These are phyloP conservation scores for Avahi laniger DNA, from an alignment of 2,797 vertebrate genomes.

Conservation along the genomic window DNA sequence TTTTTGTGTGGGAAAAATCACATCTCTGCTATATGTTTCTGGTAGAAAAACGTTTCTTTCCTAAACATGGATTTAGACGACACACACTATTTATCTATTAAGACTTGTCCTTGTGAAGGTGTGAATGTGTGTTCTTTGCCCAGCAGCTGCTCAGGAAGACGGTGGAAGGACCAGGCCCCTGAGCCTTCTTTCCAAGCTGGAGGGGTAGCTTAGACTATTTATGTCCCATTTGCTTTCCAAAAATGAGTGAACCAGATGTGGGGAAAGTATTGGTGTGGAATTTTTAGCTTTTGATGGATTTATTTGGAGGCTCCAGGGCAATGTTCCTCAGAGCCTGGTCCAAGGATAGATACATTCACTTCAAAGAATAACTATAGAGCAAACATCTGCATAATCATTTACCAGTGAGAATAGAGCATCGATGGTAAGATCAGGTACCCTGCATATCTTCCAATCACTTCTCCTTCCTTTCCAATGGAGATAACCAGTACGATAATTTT, in stretches of 20 bases:
- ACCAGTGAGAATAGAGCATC: background rate
- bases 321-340: background rate
- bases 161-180: background rate
- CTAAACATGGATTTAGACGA: background rate
- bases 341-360: constrained; percentile 10
- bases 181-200: background rate
- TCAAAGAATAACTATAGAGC: constrained; percentile 41
- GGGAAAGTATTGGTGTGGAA: background rate
- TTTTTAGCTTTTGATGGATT: constrained; percentile 51
- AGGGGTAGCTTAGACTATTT: background rate
- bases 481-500: background rate
- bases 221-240: background rate
- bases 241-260: constrained; percentile 18
- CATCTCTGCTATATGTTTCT: constrained; percentile 23
- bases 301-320: background rate
- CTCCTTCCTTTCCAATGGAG: background rate
- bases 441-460: background rate
- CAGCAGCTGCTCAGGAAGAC: background rate
- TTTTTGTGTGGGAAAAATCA: background rate
- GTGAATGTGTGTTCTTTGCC: background rate
- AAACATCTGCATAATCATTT: background rate
- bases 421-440: background rate
- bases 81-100: background rate
- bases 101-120: background rate
- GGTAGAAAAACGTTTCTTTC: background rate